These are phyloP conservation scores for Laothoe populi DNA, from an alignment of 2,888 invertebrate genomes.

Conservation along the genomic window DNA sequence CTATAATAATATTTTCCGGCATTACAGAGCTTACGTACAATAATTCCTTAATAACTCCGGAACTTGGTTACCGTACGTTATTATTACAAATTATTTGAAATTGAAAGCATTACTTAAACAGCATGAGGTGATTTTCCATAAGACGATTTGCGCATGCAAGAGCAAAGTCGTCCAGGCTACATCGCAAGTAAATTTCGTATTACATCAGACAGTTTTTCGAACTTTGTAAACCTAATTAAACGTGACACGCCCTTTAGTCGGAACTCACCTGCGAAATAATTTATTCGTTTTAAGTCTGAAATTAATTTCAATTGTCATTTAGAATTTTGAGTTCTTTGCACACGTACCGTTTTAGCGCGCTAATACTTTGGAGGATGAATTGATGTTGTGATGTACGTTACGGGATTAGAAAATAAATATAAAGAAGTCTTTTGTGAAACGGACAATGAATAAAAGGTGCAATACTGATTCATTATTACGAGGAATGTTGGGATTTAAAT, in stretches of 20 bases:
- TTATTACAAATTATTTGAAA: not conserved
- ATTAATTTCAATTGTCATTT: not conserved
- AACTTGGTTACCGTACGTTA: not conserved
- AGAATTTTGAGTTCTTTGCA: not conserved
- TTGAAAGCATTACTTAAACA: conserved; percentile 16
- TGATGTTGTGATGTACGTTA: conserved; percentile 5
- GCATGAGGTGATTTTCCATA: conserved; percentile 19
- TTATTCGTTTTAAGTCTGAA: not conserved
- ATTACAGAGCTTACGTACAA: not conserved
- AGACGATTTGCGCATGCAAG: not conserved
- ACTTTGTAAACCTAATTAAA: conserved; percentile 14
- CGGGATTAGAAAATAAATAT: not conserved
- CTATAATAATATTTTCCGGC: not conserved
- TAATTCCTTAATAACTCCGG: not conserved
- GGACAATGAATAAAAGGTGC: not conserved
- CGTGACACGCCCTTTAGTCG: conserved; percentile 19
- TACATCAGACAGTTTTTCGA: conserved; percentile 16
- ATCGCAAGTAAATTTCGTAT: not conserved
- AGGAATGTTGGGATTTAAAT: too few species aligned
- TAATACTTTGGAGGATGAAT: conserved; percentile 10
- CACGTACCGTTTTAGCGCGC: conserved; percentile 12
- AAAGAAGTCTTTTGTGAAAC: not conserved
- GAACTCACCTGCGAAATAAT: conserved; percentile 11
- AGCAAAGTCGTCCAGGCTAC: not conserved
- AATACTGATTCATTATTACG: not conserved